Conservation (phyloP, 2,113 vertebrate genomes). For the Cyrtonyx montezumae region DNA sequence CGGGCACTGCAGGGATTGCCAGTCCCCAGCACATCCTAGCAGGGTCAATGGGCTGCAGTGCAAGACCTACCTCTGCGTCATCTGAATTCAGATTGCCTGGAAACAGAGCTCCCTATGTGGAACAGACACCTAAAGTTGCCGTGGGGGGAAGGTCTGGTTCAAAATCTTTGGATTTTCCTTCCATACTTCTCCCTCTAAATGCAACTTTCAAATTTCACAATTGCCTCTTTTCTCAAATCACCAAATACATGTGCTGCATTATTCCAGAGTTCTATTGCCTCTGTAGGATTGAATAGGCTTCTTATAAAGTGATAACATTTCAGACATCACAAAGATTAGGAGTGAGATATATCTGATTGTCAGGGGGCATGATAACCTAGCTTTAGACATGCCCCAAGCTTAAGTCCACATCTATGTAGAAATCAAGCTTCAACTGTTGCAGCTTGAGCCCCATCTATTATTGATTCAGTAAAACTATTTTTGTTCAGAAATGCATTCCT, state of each 20-base stretch:
- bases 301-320: neutral
- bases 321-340: neutral
- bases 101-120: neutral
- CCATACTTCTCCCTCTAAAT: neutral
- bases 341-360: neutral
- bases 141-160: neutral
- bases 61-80: neutral
- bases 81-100: neutral
- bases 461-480: neutral
- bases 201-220: neutral
- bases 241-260: neutral
- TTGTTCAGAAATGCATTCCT: neutral
- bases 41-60: neutral
- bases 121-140: neutral
- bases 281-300: neutral
- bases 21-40: neutral
- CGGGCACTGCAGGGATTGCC: neutral
- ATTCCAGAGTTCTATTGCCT: neutral
- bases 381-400: neutral
- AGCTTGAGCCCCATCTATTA: neutral
- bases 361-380: neutral
- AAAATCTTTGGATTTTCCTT: neutral
- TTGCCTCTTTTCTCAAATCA: neutral
- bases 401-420: neutral
- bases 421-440: neutral